Conservation (phyloP, 2,113 vertebrate genomes). For the Ochotona curzoniae region DNA sequence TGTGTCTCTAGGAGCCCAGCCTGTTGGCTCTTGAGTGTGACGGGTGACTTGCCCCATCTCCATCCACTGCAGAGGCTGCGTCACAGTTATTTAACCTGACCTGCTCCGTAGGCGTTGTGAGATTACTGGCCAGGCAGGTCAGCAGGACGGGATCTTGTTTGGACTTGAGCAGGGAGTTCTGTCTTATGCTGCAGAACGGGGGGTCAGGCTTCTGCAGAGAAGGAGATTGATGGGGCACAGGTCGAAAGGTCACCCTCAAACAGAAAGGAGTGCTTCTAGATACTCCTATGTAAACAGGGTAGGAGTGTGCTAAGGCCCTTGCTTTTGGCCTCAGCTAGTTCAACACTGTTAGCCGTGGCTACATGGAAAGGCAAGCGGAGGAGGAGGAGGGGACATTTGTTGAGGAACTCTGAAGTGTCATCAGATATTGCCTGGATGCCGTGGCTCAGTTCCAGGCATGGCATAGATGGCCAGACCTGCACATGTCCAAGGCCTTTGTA, state of each 20-base stretch:
- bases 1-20: background rate
- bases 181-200: background rate
- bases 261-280: background rate
- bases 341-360: background rate
- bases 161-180: background rate
- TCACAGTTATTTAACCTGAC: rapidly evolving
- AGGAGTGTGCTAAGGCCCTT: background rate
- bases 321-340: background rate
- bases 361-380: background rate
- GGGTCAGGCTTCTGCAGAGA: background rate
- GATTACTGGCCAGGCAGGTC: background rate
- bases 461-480: too few species aligned
- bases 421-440: too few species aligned
- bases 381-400: background rate
- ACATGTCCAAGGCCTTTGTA: too few species aligned
- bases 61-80: too few species aligned
- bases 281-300: too few species aligned
- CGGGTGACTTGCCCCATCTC: background rate
- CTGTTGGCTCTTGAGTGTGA: background rate
- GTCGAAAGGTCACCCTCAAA: background rate
- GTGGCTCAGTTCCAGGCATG: too few species aligned
- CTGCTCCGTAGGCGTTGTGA: background rate
- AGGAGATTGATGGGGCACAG: background rate
- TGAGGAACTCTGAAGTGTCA: background rate
- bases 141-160: background rate